Evolutionary conservation across 2,888 invertebrate species (phyloP), one percentile per base, ranked within the genome.

Genomic region (Sarcophaga rosellei): DNA sequence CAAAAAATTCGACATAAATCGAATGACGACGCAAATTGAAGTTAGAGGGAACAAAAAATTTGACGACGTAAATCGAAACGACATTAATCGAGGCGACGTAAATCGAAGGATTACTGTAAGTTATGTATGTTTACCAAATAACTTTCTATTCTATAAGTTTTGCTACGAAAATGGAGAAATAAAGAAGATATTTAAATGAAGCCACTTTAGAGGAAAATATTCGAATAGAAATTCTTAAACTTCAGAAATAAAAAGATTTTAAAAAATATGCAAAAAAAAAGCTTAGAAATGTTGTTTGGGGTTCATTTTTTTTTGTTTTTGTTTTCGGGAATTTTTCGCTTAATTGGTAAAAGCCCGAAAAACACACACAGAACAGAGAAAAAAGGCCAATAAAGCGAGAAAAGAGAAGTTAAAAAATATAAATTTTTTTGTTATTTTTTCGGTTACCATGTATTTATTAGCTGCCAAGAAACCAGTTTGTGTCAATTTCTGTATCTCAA

Each of bases 381-480:
- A 74, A 73, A 73, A 84, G 17, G 59, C 47, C 72, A 77, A 83
- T n/a, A 53, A 66, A 66, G 35, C n/a, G 4, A 44, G n/a, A 53
- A 4, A 15, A 65, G 1, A 68, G 75, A 77, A 15, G 62, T 17
- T 25, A 76, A 70, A 10, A 66, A 72, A 77, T 21, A 66, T n/a
- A 69, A 74, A 4, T 4, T 5, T 25, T 25, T 25, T 25, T 25
- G 25, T 25, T 25, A 35, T 35, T 6, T 35, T 35, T 35, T 35
- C 6, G 35, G 35, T 35, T 35, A 35, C 35, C 35, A 10, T 35
- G 35, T 35, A 35, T 35, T 35, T 35, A 35, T 35, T 74, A 45
- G 62, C 20, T 57, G 53, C 45, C 17, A 72, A 70, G 35, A 35
- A 83, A 84, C 83, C 78, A 65, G 83, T 84, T 79, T 84, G 25